Evolutionary conservation across 2,113 vertebrate species (phyloP).

Genomic region (Sceloporus tristichus): DNA sequence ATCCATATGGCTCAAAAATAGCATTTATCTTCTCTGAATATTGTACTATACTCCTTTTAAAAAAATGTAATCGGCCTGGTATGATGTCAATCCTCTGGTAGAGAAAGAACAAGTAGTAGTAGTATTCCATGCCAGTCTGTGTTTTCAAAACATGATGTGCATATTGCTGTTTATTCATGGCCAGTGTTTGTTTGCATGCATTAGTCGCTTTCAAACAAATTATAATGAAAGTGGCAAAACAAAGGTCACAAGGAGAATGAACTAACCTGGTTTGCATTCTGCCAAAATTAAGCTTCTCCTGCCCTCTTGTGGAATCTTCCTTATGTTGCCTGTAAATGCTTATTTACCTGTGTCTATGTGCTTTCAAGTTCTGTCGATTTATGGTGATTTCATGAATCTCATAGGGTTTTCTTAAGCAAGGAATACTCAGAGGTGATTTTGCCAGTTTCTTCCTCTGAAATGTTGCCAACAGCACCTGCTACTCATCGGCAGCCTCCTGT

Average conservation of each 20-base stretch:
- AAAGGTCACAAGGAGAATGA: not conserved
- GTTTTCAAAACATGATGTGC: constrained; percentile 15
- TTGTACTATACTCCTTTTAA: not conserved
- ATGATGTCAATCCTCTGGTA: no score
- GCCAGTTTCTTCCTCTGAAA: no score
- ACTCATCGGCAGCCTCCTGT: no score
- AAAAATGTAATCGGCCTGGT: not conserved
- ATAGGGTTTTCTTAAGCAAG: no score
- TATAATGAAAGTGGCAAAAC: constrained; percentile 32
- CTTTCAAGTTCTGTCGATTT: no score
- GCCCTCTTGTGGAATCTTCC: constrained; percentile 70
- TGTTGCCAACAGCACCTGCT: no score
- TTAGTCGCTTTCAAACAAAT: constrained; percentile 32
- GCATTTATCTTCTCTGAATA: not conserved
- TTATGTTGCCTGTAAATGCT: not conserved
- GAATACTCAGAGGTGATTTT: no score
- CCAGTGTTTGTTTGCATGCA: constrained; percentile 46
- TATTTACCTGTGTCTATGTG: no score
- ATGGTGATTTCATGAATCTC: no score
- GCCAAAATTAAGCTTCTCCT: constrained; percentile 67
- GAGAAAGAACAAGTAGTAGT: not conserved
- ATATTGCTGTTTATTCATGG: constrained; percentile 4
- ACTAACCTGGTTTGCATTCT: accelerated
- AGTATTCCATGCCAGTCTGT: not conserved
- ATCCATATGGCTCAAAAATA: not conserved